Base-by-base conservation (phyloP, 2,797 vertebrate species). In the Scomberomorus guttatus region DNA sequence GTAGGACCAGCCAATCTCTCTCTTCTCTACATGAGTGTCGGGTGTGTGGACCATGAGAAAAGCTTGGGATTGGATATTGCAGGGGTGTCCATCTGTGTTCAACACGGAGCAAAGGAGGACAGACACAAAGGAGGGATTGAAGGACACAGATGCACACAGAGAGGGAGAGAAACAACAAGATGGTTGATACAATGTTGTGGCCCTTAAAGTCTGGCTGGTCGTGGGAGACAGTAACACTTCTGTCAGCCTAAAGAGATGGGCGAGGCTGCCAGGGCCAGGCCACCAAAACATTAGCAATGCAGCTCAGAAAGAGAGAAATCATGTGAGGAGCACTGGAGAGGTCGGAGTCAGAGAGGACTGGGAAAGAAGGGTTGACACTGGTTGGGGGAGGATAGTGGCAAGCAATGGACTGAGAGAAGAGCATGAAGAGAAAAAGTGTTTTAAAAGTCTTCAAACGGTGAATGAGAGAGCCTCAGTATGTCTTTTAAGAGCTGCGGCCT, bases 81-180 rank as follows among this genome's bases (percentile, higher is more conserved):
- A n/a, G 56, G 50, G 72, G 66, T 63, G 59, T 70, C 85, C 87
- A 78, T 87, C 89, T 92, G 89, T 85, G 80, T 75, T 63, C 79
- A 73, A 73, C 81, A 25, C 81, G 50, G 85, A 76, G 88, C 73
- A 76, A 78, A 83, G 64, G 64, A 88, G 84, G 71, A 65, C 58
- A 1, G 50, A 75, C 79, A 94, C 93, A 94, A 95, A 90, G 90
- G 81, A 69, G 34, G 59, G 79, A 94, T 94, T 95, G 89, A 92
- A 66, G 82, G 57, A 75, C 74, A 60, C 67, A 3, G 79, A 75
- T 62, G 67, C 72, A 80, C 85, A 89, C 75, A 46, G 66, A 17
- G 63, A 77, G 82, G 1, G 77, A 75, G 70, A 65, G 68, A 77
- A 85, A 91, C 85, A 89, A 90, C 81, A 86, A 88, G 89, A 87